Conservation (phyloP, 2,113 vertebrate genomes). For the Burhinus oedicnemus region DNA sequence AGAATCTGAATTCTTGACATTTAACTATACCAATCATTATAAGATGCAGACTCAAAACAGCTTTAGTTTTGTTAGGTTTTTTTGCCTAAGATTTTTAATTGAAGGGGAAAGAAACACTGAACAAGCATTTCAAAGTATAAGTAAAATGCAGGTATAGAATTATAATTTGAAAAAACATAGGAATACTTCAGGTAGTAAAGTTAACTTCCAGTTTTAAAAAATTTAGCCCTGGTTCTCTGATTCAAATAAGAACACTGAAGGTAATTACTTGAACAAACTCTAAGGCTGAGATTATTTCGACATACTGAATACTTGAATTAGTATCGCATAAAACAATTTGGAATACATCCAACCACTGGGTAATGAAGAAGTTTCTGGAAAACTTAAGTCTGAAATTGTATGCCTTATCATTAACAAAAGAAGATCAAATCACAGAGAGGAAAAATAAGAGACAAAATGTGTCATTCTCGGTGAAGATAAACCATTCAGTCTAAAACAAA, state of each 20-base stretch:
- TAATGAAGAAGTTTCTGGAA: background rate
- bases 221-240: background rate
- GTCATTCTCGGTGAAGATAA: background rate
- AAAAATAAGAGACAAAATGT: background rate
- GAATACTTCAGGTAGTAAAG: background rate
- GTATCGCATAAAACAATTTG: background rate
- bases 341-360: background rate
- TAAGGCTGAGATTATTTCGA: background rate
- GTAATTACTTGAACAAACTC: slow-evolving; percentile 10
- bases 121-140: background rate
- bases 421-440: background rate
- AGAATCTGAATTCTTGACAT: background rate
- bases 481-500: background rate
- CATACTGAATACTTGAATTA: background rate
- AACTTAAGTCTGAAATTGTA: background rate
- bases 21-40: background rate
- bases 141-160: background rate
- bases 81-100: background rate
- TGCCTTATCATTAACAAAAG: background rate
- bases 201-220: background rate
- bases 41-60: background rate
- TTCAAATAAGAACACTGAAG: background rate
- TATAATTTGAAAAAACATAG: background rate
- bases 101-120: background rate
- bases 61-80: background rate